Conservation (phyloP, 2,113 vertebrate genomes). For the Apus apus region DNA sequence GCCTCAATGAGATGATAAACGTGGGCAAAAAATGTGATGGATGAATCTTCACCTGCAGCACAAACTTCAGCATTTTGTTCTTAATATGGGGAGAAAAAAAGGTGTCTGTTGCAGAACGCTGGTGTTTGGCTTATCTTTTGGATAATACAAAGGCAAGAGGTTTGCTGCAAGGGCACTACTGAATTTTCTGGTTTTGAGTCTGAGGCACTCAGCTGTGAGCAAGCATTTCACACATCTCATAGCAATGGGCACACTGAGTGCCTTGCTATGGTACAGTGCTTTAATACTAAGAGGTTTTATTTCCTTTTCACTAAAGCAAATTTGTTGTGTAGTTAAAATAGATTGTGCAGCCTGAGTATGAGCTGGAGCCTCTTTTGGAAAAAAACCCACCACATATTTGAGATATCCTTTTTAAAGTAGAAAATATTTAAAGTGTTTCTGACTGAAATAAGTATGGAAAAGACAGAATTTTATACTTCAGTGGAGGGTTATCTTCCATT, state of each 20-base stretch:
- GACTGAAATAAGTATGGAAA: background rate
- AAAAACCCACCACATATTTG: background rate
- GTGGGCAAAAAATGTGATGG: background rate
- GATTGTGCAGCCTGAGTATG: background rate
- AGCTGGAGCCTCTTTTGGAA: background rate
- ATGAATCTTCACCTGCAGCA: background rate
- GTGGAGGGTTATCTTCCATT: background rate
- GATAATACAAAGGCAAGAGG: background rate
- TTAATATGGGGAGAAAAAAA: background rate
- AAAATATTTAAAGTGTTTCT: background rate
- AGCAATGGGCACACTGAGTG: conserved; percentile 22
- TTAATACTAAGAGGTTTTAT: conserved; percentile 54
- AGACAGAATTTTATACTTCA: background rate
- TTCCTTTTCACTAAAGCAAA: conserved; percentile 33
- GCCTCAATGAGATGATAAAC: background rate
- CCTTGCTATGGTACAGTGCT: conserved; percentile 56
- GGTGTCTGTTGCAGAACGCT: background rate
- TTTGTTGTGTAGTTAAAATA: conserved; percentile 21
- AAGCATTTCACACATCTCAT: background rate
- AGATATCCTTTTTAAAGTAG: background rate
- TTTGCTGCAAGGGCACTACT: background rate
- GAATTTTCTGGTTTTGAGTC: conserved; percentile 16
- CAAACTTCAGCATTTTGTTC: background rate
- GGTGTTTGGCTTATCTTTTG: background rate
- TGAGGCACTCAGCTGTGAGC: conserved; percentile 25